Percentiles rank a stretch among this genome's conserved stretches.
Evolutionary conservation across 2,888 invertebrate species (phyloP).

Genomic region (Ormyrus nitidulus): DNA sequence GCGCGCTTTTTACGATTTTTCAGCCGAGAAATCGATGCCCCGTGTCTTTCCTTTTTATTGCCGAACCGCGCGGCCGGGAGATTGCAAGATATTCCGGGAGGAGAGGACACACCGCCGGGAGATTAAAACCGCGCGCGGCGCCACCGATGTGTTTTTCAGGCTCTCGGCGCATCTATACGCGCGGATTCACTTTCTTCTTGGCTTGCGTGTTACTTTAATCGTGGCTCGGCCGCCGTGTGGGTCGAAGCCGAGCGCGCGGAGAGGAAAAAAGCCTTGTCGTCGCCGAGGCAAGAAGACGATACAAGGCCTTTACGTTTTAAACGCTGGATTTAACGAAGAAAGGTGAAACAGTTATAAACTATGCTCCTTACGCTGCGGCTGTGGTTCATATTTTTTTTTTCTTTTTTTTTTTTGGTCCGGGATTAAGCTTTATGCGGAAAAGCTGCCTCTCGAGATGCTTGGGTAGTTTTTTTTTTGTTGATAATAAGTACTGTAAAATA

Average conservation of each 20-base stretch:
- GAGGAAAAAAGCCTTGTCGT: not conserved
- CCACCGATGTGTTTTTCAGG: slow-evolving; percentile 10
- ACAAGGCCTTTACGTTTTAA: slow-evolving; percentile 39
- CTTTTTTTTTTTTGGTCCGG: not conserved
- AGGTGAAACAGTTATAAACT: slow-evolving; percentile 18
- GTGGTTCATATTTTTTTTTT: not conserved
- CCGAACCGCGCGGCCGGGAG: not conserved
- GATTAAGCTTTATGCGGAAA: not conserved
- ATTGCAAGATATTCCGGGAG: slow-evolving; percentile 27
- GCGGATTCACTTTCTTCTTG: slow-evolving; percentile 53
- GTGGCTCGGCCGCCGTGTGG: not conserved
- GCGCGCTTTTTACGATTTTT: slow-evolving; percentile 24
- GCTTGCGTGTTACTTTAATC: slow-evolving; percentile 36
- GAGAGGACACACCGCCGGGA: not conserved
- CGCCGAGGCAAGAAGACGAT: slow-evolving; percentile 13
- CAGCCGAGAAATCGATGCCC: slow-evolving; percentile 1
- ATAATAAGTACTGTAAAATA: too few species aligned
- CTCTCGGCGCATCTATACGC: slow-evolving; percentile 17
- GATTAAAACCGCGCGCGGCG: slow-evolving; percentile 25
- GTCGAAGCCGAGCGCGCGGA: not conserved
- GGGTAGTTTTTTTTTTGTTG: slow-evolving; percentile 1
- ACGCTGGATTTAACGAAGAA: slow-evolving; percentile 19
- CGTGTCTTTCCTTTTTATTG: slow-evolving; percentile 15
- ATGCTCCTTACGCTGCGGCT: not conserved
- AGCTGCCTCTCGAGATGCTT: not conserved